Percentiles rank a stretch among this genome's conserved stretches.
Conservation (phyloP, 2,113 vertebrate species). For the Podilymbus podiceps region DNA sequence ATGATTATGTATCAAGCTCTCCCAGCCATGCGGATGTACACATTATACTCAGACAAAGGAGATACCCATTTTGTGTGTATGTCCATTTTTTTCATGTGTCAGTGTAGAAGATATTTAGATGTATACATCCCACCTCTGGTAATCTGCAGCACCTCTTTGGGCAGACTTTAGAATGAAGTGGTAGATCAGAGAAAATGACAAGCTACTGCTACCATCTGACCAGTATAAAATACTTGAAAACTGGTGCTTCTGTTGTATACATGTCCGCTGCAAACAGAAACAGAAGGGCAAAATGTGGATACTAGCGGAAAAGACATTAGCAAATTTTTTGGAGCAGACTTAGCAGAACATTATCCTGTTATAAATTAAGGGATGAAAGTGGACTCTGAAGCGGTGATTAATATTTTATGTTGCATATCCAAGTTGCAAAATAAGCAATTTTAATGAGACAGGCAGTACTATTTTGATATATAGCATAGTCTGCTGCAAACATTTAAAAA, state of each 20-base stretch:
- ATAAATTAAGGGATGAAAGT: neutral
- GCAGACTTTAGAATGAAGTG: neutral
- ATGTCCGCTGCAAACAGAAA: neutral
- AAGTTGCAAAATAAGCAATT: neutral
- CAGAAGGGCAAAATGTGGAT: neutral
- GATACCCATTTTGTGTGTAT: neutral
- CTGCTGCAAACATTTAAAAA: neutral
- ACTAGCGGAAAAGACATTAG: neutral
- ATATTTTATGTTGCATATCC: neutral
- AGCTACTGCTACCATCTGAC: neutral
- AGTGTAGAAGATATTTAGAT: neutral
- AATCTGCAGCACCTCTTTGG: neutral
- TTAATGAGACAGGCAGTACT: neutral
- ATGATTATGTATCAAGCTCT: neutral
- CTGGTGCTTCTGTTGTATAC: rapidly evolving
- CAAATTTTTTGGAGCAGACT: neutral
- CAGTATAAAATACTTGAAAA: neutral
- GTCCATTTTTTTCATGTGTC: neutral
- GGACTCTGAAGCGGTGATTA: neutral
- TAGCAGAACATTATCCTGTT: neutral
- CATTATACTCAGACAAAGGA: neutral
- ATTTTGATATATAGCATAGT: neutral
- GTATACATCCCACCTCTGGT: neutral
- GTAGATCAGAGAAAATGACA: neutral
- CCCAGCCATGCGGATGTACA: neutral